Evolutionary conservation across 1,140 invertebrate species (phyloP).

Genomic region (Euborellia annulipes): DNA sequence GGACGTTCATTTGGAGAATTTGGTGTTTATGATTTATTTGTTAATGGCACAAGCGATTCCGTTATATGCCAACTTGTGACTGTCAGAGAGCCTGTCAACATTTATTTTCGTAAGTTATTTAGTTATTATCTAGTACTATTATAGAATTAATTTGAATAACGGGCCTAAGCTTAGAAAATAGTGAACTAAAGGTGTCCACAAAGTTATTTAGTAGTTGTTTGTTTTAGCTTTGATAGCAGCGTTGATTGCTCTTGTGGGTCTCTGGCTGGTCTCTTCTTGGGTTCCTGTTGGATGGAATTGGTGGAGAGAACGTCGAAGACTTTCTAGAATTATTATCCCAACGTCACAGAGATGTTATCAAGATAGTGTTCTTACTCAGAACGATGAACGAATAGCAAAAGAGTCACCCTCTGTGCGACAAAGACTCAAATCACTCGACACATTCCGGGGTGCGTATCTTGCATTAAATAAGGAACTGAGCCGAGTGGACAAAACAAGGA

Average conservation of each 20-base stretch:
- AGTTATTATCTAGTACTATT: conserved; percentile 5
- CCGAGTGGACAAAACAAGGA: too few relatives aligned
- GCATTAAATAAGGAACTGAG: too few relatives aligned
- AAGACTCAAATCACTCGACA: conserved; percentile 55
- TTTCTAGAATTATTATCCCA: conserved; percentile 6
- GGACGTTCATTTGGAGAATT: conserved; percentile 45
- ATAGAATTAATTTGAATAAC: too few relatives aligned
- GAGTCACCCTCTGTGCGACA: conserved; percentile 31
- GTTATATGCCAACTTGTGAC: conserved; percentile 35
- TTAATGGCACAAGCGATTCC: conserved; percentile 24
- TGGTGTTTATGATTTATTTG: conserved; percentile 49
- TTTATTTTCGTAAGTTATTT: conserved; percentile 46
- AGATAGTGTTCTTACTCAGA: conserved; percentile 5
- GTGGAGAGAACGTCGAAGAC: conserved; percentile 11
- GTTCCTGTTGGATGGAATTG: conserved; percentile 12
- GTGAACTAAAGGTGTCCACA: too few relatives aligned
- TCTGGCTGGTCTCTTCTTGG: conserved; percentile 20
- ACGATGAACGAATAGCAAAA: conserved; percentile 13
- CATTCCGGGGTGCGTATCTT: conserved; percentile 69
- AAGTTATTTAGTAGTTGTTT: conserved; percentile 5
- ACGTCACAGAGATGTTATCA: not conserved
- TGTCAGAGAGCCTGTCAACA: conserved; percentile 45
- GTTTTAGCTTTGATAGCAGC: conserved; percentile 25
- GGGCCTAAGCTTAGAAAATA: too few relatives aligned
- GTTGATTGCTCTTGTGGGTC: conserved; percentile 21